Evolutionary conservation across 2,797 vertebrate species (phyloP).

Genomic region (Rhynchonycteris naso): DNA sequence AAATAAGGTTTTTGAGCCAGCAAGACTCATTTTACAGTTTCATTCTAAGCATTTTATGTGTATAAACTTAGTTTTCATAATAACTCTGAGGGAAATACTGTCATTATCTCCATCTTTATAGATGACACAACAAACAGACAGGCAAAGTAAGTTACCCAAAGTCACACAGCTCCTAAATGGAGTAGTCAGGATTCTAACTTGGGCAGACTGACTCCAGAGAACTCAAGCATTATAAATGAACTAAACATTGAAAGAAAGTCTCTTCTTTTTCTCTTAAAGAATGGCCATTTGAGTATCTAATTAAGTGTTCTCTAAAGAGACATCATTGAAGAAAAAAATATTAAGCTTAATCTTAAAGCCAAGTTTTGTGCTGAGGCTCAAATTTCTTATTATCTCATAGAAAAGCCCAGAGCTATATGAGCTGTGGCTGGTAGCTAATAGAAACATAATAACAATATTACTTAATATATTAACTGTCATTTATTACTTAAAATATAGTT

Average conservation of each 20-base stretch:
- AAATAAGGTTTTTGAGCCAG: not conserved
- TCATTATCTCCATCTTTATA: not conserved
- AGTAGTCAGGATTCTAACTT: not conserved
- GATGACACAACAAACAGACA: not conserved
- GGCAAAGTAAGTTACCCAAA: not conserved
- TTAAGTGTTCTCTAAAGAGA: not conserved
- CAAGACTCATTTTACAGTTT: not conserved
- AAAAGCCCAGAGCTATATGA: not conserved
- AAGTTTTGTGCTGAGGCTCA: not conserved
- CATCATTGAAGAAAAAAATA: conserved; percentile 1
- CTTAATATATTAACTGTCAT: not conserved
- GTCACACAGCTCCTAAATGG: not conserved
- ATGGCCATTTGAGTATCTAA: not conserved
- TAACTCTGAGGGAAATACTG: not conserved
- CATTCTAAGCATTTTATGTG: conserved; percentile 11
- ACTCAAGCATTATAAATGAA: not conserved
- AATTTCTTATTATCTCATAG: not conserved
- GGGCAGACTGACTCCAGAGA: not conserved
- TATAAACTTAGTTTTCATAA: not conserved
- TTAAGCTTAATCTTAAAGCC: not conserved
- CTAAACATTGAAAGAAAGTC: conserved; percentile 23
- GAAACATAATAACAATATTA: not conserved
- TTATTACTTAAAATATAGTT: conserved; percentile 15
- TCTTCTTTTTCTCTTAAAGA: not conserved
- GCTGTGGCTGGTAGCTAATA: not conserved